Evolutionary conservation across 37 sponge, comb jelly and placozoan species (phyloP).

Genomic region (Beroe ovata): DNA sequence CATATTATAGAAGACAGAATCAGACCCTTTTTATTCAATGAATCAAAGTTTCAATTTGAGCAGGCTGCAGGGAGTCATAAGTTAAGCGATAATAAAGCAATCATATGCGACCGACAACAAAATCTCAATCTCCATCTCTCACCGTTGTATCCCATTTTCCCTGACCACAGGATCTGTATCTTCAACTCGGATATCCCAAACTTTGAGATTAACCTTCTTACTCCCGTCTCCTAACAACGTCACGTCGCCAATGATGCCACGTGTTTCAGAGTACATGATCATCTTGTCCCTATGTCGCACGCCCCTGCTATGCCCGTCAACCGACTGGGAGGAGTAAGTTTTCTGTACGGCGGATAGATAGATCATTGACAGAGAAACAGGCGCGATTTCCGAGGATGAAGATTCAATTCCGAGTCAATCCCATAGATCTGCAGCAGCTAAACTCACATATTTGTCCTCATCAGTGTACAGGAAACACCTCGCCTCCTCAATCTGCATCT

Average conservation of each 20-base stretch:
- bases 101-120: no score
- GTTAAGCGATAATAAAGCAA: no score
- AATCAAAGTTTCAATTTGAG: no score
- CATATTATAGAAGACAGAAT: no score
- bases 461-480: slow-evolving; percentile 40
- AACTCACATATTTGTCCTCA: background rate
- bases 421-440: no score
- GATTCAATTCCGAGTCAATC: no score
- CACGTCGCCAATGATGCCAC: background rate
- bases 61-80: no score
- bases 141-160: slow-evolving; percentile 44
- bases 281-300: background rate
- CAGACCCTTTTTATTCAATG: no score
- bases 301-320: background rate
- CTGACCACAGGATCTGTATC: slow-evolving; percentile 28
- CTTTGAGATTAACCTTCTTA: slow-evolving; percentile 32
- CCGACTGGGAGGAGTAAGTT: background rate
- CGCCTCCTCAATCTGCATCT: background rate
- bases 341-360: no score
- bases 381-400: no score
- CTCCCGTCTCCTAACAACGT: background rate
- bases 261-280: slow-evolving; percentile 30
- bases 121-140: no score
- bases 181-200: slow-evolving; percentile 55
- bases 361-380: no score